Evolutionary conservation across 2,888 invertebrate species (phyloP).

Genomic region (Leptarthrus brevirostris): DNA sequence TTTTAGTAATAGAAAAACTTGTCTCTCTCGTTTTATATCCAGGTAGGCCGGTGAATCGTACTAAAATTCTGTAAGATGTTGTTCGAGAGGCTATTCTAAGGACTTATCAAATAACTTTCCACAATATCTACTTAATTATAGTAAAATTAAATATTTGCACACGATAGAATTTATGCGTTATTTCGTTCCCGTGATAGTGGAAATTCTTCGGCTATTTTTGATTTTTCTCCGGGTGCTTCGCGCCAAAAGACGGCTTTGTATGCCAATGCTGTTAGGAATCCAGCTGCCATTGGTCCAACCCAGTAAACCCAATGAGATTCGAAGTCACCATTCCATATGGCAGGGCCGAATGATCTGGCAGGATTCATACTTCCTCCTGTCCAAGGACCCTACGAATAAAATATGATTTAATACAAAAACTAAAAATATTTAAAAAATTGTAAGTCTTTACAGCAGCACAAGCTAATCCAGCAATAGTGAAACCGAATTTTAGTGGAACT

Average conservation of each 20-base stretch:
- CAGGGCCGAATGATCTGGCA: slow-evolving; percentile 88
- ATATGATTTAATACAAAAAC: neutral
- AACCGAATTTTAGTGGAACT: slow-evolving; percentile 74
- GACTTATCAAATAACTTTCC: too few relatives aligned
- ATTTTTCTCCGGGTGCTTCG: slow-evolving; percentile 61
- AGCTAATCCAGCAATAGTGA: slow-evolving; percentile 74
- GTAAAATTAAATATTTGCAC: too few relatives aligned
- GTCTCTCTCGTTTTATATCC: too few relatives aligned
- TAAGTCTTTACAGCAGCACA: slow-evolving; percentile 72
- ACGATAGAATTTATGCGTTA: slow-evolving; percentile 16
- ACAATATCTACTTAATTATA: too few relatives aligned
- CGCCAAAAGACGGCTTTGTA: slow-evolving; percentile 67
- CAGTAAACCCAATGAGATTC: slow-evolving; percentile 78
- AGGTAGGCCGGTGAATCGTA: too few relatives aligned
- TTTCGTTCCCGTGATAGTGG: slow-evolving; percentile 58
- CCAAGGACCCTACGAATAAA: slow-evolving; percentile 72
- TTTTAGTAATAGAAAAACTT: too few relatives aligned
- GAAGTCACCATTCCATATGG: slow-evolving; percentile 77
- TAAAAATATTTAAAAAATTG: slow-evolving; percentile 2
- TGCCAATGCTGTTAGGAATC: slow-evolving; percentile 65
- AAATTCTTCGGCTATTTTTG: slow-evolving; percentile 63
- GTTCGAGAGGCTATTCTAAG: too few relatives aligned
- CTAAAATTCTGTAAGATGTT: too few relatives aligned
- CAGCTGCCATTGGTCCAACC: slow-evolving; percentile 72
- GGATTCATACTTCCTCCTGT: slow-evolving; percentile 95